Base-by-base conservation (phyloP, 2,888 invertebrate genomes). In the Carterocephalus palaemon region DNA sequence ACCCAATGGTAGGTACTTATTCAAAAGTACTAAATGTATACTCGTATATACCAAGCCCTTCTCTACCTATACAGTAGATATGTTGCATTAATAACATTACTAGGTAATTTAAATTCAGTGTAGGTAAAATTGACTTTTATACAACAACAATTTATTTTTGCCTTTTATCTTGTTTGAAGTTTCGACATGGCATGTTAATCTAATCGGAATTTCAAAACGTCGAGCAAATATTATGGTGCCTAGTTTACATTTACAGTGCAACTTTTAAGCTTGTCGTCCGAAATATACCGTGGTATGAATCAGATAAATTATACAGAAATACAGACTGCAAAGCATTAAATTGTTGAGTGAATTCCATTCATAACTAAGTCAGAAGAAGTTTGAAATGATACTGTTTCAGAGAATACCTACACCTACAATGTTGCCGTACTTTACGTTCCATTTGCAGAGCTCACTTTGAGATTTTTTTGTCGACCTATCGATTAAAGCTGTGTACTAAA, bases 161-260 rank as follows among this genome's bases (percentile, higher is more conserved):
- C 37, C 13, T 23, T n/a, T 37, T 45, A 29, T 29, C 31, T 36
- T 45, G 45, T 37, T 31, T 17, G 29, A 45, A 37, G 17, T 31
- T 31, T 45, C 29, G 39, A 29, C 19, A 37, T 26, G 43, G 34
- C 45, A 31, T 37, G 36, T 45, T 45, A 45, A 37, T 45, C 37
- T 45, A 45, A 45, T 45, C 37, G 23, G 17, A 37, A 45, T 45
- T n/a, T 37, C 36, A 24, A 24, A 37, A 24, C 45, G 43, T 31
- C 33, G 23, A 20, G 23, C 43, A 45, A 45, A 45, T 45, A 43
- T 45, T 31, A 22, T 29, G 29, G 23, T 20, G 7, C 36, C 10
- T 7, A 17, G 36, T 43, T 28, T 36, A 20, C 29, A 28, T 7
- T 28, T 29, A 15, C 16, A 16, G 4, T 9, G 36, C 17, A 36